Conservation (phyloP, 2,113 vertebrate species). For the Lathamus discolor region DNA sequence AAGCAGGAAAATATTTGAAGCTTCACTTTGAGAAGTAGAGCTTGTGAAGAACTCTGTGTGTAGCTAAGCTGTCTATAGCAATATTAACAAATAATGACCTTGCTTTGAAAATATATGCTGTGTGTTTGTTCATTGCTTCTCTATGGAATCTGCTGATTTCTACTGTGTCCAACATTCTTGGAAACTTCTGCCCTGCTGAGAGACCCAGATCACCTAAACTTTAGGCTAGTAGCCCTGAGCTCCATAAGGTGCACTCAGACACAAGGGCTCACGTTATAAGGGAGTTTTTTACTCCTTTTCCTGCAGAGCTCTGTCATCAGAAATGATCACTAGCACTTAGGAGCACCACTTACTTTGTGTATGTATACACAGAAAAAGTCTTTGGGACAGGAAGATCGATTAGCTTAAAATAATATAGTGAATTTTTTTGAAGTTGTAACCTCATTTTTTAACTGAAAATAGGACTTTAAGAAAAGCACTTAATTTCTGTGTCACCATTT, state of each 20-base stretch:
- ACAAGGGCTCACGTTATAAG: not conserved
- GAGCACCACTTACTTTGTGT: not conserved
- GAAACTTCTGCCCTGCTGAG: not conserved
- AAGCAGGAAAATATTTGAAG: conserved; percentile 1
- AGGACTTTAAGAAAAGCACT: not conserved
- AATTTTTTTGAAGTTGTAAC: not conserved
- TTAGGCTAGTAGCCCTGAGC: not conserved
- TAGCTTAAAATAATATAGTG: conserved; percentile 6
- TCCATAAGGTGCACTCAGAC: not conserved
- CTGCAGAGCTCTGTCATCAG: not conserved
- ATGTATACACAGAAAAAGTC: not conserved
- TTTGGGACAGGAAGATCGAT: conserved; percentile 7
- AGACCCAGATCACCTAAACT: not conserved
- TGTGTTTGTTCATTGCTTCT: conserved; percentile 45
- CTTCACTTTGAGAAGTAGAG: conserved; percentile 34
- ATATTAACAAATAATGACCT: conserved; percentile 65
- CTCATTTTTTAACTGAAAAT: conserved; percentile 4
- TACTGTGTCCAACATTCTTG: not conserved
- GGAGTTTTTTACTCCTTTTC: not conserved
- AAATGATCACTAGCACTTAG: not conserved
- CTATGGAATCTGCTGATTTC: not conserved
- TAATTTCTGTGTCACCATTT: conserved; percentile 23
- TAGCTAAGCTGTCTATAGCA: conserved; percentile 44
- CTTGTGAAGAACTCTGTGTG: conserved; percentile 42
- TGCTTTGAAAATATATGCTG: conserved; percentile 44